phyloP scores from a whole-genome alignment of 2,113 vertebrate genomes.

The Onychostruthus taczanowskii region DNA sequence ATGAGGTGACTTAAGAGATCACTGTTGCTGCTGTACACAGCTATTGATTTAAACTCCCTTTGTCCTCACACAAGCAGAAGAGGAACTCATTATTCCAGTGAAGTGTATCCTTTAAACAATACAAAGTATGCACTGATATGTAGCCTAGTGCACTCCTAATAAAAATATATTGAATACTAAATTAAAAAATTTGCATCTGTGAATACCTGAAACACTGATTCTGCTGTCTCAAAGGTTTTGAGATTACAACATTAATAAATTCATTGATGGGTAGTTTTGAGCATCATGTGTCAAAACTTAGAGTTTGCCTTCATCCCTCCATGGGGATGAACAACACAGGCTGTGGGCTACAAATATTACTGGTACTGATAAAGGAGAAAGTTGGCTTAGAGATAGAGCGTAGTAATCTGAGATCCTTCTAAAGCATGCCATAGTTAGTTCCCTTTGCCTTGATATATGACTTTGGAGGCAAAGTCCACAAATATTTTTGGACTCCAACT shows the following conservation, averaged over 20 bases:
- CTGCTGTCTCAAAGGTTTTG: neutral
- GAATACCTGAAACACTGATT: neutral
- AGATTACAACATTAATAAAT: neutral
- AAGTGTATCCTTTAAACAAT: neutral
- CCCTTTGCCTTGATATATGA: neutral
- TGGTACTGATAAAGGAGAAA: neutral
- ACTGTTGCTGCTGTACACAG: neutral
- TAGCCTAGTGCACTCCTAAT: neutral
- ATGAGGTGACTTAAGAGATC: neutral
- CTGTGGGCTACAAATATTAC: neutral
- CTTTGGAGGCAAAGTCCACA: neutral
- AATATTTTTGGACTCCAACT: neutral
- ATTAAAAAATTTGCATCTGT: neutral
- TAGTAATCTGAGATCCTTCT: neutral
- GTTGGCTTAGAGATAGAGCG: accelerated
- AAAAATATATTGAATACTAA: neutral
- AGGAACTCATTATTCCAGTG: neutral
- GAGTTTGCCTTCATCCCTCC: neutral
- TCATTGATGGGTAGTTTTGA: neutral
- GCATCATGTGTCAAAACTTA: neutral
- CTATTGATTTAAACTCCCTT: neutral
- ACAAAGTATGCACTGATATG: neutral
- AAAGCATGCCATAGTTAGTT: neutral
- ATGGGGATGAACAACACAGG: accelerated
- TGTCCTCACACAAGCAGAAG: neutral